These are phyloP conservation scores for Leptinotarsa haldemani DNA, from an alignment of 2,888 invertebrate species.

Conservation along the genomic window DNA sequence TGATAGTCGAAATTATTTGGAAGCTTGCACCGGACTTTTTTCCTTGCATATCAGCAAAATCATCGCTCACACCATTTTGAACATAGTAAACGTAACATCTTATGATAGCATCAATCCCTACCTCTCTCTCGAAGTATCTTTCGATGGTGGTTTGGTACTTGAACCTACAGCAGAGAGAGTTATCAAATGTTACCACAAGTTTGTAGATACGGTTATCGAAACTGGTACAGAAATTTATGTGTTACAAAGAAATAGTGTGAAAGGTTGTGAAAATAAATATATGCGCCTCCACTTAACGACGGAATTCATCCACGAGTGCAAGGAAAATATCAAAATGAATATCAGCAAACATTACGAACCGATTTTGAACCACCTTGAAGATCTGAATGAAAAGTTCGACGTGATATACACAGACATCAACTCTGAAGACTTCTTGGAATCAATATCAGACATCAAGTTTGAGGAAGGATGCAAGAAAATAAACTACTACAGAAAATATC, in stretches of 20 bases:
- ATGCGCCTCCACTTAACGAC: slow-evolving; percentile 54
- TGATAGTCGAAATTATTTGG: slow-evolving; percentile 40
- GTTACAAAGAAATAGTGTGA: slow-evolving; percentile 46
- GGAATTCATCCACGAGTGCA: slow-evolving; percentile 66
- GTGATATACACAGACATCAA: slow-evolving; percentile 66
- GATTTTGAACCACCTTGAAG: slow-evolving; percentile 68
- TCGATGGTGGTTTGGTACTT: slow-evolving; percentile 70
- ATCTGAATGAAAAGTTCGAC: slow-evolving; percentile 69
- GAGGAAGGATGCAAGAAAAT: slow-evolving; percentile 73
- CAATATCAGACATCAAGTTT: slow-evolving; percentile 67
- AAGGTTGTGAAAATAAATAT: slow-evolving; percentile 46
- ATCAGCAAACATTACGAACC: slow-evolving; percentile 70
- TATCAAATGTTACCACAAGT: slow-evolving; percentile 65
- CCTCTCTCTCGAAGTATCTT: slow-evolving; percentile 68
- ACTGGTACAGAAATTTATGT: slow-evolving; percentile 46
- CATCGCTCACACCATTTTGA: slow-evolving; percentile 75
- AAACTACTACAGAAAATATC: slow-evolving; percentile 68
- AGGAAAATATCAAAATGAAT: slow-evolving; percentile 67
- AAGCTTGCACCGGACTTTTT: slow-evolving; percentile 63
- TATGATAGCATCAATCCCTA: slow-evolving; percentile 61
- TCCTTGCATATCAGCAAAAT: slow-evolving; percentile 74
- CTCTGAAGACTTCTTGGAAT: slow-evolving; percentile 40
- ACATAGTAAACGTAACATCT: slow-evolving; percentile 70
- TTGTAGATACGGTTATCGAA: slow-evolving; percentile 49
- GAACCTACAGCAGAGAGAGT: slow-evolving; percentile 71